phyloP scores from a whole-genome alignment of 2,797 vertebrate genomes.

The Eurystomus glaucurus region DNA sequence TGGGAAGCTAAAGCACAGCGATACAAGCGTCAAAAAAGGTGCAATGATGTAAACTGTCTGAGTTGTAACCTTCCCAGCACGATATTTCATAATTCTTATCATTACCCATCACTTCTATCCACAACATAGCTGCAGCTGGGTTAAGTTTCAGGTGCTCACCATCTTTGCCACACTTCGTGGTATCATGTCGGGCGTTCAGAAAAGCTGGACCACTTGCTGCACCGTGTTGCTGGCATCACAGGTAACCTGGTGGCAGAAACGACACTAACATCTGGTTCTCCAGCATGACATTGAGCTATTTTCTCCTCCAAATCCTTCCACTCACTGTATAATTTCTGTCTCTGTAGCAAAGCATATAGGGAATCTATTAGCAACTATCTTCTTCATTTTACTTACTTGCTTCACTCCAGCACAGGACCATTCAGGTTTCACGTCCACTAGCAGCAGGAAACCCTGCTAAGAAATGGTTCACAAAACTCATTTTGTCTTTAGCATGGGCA shows the following conservation, averaged over 20 bases:
- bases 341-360: background rate
- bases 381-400: background rate
- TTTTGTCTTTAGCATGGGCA: background rate
- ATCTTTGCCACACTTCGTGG: accelerated
- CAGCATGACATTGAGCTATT: background rate
- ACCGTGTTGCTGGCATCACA: background rate
- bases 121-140: background rate
- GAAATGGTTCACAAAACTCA: background rate
- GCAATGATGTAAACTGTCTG: background rate
- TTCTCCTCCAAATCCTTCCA: background rate
- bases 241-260: background rate
- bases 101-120: background rate
- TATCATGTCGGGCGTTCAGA: background rate
- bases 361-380: background rate
- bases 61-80: background rate
- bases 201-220: background rate
- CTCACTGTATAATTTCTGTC: background rate
- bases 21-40: background rate
- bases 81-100: background rate
- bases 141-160: background rate
- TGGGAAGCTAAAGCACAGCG: background rate
- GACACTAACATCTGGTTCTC: background rate
- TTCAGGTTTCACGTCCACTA: background rate
- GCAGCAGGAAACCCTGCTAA: background rate
- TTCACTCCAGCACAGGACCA: background rate